Base-by-base conservation (phyloP, 2,888 invertebrate species). In the Leptogaster cylindrica region DNA sequence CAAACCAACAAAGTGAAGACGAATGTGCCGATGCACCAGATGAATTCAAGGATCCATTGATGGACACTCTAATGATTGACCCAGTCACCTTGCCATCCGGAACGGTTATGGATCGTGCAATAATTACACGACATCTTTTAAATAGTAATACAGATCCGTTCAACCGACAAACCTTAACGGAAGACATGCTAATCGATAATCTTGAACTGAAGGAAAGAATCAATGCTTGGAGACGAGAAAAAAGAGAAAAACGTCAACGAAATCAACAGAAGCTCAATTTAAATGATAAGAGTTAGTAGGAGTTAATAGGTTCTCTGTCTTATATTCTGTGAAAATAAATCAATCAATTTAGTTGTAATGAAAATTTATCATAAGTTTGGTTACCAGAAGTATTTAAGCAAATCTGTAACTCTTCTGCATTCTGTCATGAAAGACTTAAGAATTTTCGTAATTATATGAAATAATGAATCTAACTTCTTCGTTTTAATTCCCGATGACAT, bases 121-220 rank as follows among this genome's bases (percentile, higher is more conserved):
- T 96, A 73, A 97, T 97, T 70, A 87, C 94, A 77, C 86, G 97
- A 71, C 97, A 97, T 83, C 84, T 97, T 76, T 85, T 97, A 74
- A 97, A 97, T 82, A 96, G 96, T 75, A 92, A 90, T 75, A 97
- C 97, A 0, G 98, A 99, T 84, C 99, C 99, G 0, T 99, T 99
- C 84, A 98, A 96, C 82, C 85, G 99, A 69, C 97, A 97, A 80
- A 91, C 93, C 12, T 87, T 99, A 46, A 93, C 92, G 8, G 97
- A 97, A 82, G 95, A 95, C 76, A 93, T 96, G 88, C 85, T 99
- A 58, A 87, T 88, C 75, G 92, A 96, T 89, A 94, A 89, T 73
- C 85, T 86, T 61, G 95, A 95, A 76, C 83, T 96, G 71, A 95
- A 93, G 82, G 89, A 91, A 78, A 87, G 89, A 77, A 96, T 96